Evolutionary conservation across 2,113 vertebrate genomes (phyloP), one percentile per base, ranked within the genome.

Genomic region (Philantomba maxwellii): DNA sequence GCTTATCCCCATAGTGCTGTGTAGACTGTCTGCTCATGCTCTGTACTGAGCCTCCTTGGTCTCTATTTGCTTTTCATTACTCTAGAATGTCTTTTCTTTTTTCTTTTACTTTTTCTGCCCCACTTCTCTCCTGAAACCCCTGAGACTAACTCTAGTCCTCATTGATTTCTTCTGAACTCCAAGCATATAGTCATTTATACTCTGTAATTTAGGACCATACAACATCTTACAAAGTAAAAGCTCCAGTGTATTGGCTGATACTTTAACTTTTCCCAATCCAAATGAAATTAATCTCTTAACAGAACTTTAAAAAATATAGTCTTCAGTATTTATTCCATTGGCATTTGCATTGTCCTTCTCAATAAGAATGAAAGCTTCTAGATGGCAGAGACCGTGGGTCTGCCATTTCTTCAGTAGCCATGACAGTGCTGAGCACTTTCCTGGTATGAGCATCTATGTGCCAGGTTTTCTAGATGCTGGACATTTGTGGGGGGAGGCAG

Each of bases 181-280:
- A 49, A 64, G 25, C 33, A 57, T 58, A 10, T 60, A 73, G 30
- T 92, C 36, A 73, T 88, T 89, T 70, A 82, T 39, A 55, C 23
- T 51, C 1, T 93, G 28, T 93, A 91, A 93, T 87, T 92, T 36
- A 92, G 55, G 89, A 87, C 11, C 57, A 14, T 53, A 87, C 36
- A 94, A 23, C 28, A 93, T 95, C 78, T 39, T 94, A 47, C 45
- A 70, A 93, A 96, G 86, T 58, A 92, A 93, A 94, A 51, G 47
- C n/a, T 89, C 39, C 33, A 96, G 1, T 51, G 13, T 82, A 28
- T 66, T 43, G 33, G 36, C 30, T 66, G 43, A 36, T 80, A 83
- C 39, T 89, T 66, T 87, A 82, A 88, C 11, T 90, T 93, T 47
- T 19, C 53, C 19, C 70, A 51, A 80, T 51, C 53, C 39, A 86